Evolutionary conservation across 2,888 invertebrate species (phyloP).

Genomic region (Priocnemis perturbator): DNA sequence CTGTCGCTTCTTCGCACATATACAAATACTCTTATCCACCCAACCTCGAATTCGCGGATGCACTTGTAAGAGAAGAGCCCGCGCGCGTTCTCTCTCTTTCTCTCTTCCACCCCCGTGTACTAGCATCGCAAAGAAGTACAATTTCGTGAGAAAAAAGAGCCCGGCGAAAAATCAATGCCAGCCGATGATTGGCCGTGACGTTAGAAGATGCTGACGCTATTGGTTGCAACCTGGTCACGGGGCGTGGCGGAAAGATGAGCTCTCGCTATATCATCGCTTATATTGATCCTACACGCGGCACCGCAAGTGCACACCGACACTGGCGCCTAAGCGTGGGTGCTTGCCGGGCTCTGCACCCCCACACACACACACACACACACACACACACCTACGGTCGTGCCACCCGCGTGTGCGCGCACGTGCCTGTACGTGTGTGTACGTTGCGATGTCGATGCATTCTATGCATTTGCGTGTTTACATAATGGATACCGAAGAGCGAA

Average conservation of each 20-base stretch:
- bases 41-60: neutral
- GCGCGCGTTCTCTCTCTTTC: slow-evolving; percentile 25
- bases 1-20: no score
- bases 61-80: slow-evolving; percentile 21
- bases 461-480: slow-evolving; percentile 15
- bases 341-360: slow-evolving; percentile 7
- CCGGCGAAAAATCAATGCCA: slow-evolving; percentile 71
- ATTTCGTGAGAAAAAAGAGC: slow-evolving; percentile 63
- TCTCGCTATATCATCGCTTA: slow-evolving; percentile 74
- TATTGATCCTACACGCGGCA: slow-evolving; percentile 69
- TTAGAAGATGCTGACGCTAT: slow-evolving; percentile 53
- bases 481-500: slow-evolving; percentile 14
- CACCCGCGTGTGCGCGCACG: slow-evolving; percentile 13
- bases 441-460: neutral
- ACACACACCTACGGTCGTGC: slow-evolving; percentile 1
- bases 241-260: slow-evolving; percentile 75
- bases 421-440: slow-evolving; percentile 2
- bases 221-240: slow-evolving; percentile 55
- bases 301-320: slow-evolving; percentile 28
- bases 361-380: neutral
- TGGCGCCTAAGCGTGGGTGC: slow-evolving; percentile 23
- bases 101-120: no score
- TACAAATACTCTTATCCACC: no score
- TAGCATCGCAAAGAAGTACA: slow-evolving; percentile 68
- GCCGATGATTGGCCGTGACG: slow-evolving; percentile 61